phyloP scores from a whole-genome alignment of 2,888 invertebrate species.

The Globia sparganii region DNA sequence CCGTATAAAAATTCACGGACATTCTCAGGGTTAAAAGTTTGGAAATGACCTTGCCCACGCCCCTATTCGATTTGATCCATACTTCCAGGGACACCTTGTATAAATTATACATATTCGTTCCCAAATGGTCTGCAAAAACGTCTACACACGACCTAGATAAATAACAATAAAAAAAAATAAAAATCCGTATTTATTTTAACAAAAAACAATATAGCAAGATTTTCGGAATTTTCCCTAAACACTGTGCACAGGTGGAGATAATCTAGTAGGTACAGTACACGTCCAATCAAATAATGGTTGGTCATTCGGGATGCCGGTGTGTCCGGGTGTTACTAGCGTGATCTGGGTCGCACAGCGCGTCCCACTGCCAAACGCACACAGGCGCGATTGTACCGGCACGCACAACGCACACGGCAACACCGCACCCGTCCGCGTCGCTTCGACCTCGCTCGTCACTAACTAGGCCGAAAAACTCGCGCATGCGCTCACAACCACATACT shows the following conservation, averaged over 20 bases:
- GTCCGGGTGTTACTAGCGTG: slow-evolving; percentile 51
- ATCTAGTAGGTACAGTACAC: neutral
- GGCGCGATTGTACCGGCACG: slow-evolving; percentile 32
- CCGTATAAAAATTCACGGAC: too few species aligned
- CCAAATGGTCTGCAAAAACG: neutral
- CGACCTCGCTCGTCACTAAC: slow-evolving; percentile 77
- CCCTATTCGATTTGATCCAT: too few species aligned
- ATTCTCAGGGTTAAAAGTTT: too few species aligned
- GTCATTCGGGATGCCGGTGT: slow-evolving; percentile 47
- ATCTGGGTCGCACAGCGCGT: slow-evolving; percentile 83
- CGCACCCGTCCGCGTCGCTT: slow-evolving; percentile 56
- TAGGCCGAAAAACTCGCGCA: slow-evolving; percentile 85
- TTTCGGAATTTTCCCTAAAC: neutral
- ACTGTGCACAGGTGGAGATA: neutral
- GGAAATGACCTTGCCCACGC: too few species aligned
- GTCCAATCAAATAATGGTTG: slow-evolving; percentile 41
- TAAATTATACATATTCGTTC: too few species aligned
- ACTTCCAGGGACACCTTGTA: too few species aligned
- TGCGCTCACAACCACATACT: slow-evolving; percentile 68
- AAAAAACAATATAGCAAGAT: neutral
- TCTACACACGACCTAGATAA: too few species aligned
- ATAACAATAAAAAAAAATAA: too few species aligned
- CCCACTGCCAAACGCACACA: slow-evolving; percentile 81
- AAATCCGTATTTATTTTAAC: neutral
- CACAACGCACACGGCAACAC: slow-evolving; percentile 65